These are phyloP conservation scores for Papilio demoleus DNA, from an alignment of 2,888 invertebrate genomes.

Conservation along the genomic window DNA sequence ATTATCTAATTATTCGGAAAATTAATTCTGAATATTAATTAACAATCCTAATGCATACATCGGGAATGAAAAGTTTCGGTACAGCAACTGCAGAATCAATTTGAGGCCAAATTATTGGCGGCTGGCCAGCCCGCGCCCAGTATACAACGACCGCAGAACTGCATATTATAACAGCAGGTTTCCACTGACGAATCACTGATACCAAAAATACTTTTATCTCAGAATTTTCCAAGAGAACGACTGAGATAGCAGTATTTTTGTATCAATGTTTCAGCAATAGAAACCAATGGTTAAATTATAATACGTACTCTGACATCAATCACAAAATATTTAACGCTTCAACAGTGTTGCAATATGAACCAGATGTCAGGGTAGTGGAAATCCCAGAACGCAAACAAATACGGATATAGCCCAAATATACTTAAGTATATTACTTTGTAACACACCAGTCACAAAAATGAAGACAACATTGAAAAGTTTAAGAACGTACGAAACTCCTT, in stretches of 20 bases:
- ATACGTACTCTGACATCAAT: conserved; percentile 53
- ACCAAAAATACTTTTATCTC: neutral
- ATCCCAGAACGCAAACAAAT: conserved; percentile 12
- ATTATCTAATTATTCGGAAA: conserved; percentile 19
- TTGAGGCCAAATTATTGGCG: conserved; percentile 75
- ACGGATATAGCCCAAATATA: conserved; percentile 3
- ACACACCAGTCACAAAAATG: neutral
- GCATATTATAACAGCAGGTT: conserved; percentile 54
- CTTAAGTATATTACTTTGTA: neutral
- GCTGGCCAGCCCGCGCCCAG: conserved; percentile 61
- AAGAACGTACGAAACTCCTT: neutral
- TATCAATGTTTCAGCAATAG: neutral
- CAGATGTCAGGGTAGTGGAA: conserved; percentile 20
- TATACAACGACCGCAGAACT: conserved; percentile 60
- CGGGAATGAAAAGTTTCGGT: conserved; percentile 68
- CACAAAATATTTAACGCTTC: conserved; percentile 48
- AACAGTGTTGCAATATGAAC: conserved; percentile 31
- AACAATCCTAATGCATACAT: conserved; percentile 67
- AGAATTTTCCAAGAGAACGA: neutral
- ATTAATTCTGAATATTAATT: conserved; percentile 61
- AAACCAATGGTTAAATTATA: conserved; percentile 43
- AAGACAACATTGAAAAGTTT: neutral
- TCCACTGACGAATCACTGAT: neutral
- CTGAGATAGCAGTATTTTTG: neutral
- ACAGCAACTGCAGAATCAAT: conserved; percentile 75